Base-by-base conservation (phyloP, 2,888 invertebrate genomes). In the Callyntrura guangdongensis region DNA sequence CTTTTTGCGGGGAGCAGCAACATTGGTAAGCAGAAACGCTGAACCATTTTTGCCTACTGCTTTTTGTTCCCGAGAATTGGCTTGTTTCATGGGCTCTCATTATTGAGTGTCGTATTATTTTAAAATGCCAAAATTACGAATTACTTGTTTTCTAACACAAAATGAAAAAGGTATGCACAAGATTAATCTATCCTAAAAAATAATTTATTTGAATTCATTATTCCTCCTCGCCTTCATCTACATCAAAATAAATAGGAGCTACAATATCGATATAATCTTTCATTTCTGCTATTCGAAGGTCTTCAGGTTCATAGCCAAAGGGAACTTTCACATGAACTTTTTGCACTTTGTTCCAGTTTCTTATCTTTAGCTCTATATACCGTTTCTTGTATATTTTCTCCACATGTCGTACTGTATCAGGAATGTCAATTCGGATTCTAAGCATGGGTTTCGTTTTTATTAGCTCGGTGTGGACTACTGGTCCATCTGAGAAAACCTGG, bases 311-410 rank as follows among this genome's bases (percentile, higher is more conserved):
- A 12, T 87, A 74, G 6, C 92, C 92, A 69, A 84, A 88, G 3
- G 92, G 92, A 25, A 92, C 90, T 74, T 84, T 87, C n/a, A 91
- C 74, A 8, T 89, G 69, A 5, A 91, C 79, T 74, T 72, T 74
- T 17, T 86, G 27, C 12, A 83, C 85, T 49, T 25, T 84, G 61
- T 92, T 53, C 92, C 92, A 92, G n/a, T 87, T 79, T n/a, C 74
- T 47, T 12, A 90, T 88, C 77, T 90, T 90, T 4, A 92, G 36
- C n/a, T 90, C 87, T 1, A 92, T 9, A 14, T 67, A 11, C 14
- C 88, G 12, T 27, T 69, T 49, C 0, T 79, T 11, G 20, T 20
- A 12, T 3, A 47, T 61, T 17, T 86, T 87, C 20, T 92, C 87
- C 11, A 87, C 74, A 5, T 67, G 67, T 17, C 87, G 36, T 0